Evolutionary conservation across 2,797 vertebrate species (phyloP), one percentile per base, ranked within the genome.

Genomic region (Jordanella pulchra): DNA sequence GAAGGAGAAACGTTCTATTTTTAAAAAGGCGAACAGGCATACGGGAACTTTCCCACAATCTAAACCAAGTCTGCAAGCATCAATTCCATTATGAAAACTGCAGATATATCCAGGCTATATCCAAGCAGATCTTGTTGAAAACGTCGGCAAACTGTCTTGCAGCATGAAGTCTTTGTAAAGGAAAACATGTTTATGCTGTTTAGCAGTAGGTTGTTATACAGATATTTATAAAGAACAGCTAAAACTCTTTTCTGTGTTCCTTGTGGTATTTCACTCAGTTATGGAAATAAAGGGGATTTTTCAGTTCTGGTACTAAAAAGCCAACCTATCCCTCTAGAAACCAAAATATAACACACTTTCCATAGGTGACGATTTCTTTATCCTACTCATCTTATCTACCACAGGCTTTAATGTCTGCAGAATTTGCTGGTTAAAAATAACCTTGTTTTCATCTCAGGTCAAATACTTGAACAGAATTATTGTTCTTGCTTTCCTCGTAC

Each of bases 21-120:
- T 32, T 66, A 6, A 61, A 67, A 71, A 63, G 58, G 28, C 42
- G 3, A 25, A 18, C 3, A 4, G 45, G 53, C 35, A 15, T 7
- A 32, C 28, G 77, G 53, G n/a, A 71, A 54, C 14, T 75, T 78
- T 81, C 75, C 86, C 77, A 80, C 50, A 71, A 65, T 51, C 75
- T 79, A 66, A 73, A 76, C 85, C 18, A 78, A 71, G 73, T 83
- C 32, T 65, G 47, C 58, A 54, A 67, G 72, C 30, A 68, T 86
- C 27, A 51, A 12, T 70, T 71, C 82, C 4, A 39, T 39, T 3
- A 30, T 51, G 55, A n/a, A 64, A 71, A 68, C 47, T 3, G 5
- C 67, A 56, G 44, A 21, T 53, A 60, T 50, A n/a, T n/a, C n/a
- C n/a, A n/a, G 53, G 78, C 15, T 14, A 17, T 82, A 50, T 68